Percentiles rank a stretch among this genome's conserved stretches.
Evolutionary conservation across 2,113 vertebrate species (phyloP).

Genomic region (Fulmarus glacialis): DNA sequence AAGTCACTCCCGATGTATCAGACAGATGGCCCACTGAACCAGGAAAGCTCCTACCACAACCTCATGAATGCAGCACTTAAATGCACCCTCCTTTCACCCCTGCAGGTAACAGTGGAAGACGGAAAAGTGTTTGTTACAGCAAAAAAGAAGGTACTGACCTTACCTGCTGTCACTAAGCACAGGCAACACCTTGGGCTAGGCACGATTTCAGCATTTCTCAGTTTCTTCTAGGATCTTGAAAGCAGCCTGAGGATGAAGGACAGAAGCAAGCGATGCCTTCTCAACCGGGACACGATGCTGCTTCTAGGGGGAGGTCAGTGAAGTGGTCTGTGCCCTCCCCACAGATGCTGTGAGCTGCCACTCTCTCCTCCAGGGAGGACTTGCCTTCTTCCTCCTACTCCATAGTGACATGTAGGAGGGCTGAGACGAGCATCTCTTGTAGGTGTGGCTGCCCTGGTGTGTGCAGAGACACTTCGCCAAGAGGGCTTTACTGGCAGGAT

Average conservation of each 20-base stretch:
- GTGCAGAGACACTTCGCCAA: constrained; percentile 88
- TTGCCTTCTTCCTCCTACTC: background rate
- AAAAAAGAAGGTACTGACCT: constrained; percentile 75
- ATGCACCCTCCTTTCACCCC: background rate
- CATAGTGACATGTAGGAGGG: accelerated
- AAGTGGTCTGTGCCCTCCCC: background rate
- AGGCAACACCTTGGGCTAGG: background rate
- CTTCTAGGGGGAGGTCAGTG: constrained; percentile 69
- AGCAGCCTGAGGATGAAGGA: constrained; percentile 73
- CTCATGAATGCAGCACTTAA: background rate
- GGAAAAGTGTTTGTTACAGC: constrained; percentile 81
- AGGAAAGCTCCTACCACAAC: background rate
- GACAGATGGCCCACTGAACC: background rate
- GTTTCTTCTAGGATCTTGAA: constrained; percentile 71
- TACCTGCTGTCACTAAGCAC: background rate
- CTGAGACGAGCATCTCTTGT: background rate
- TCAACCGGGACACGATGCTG: background rate
- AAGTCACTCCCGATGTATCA: background rate
- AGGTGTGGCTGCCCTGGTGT: constrained; percentile 87
- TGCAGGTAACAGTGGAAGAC: constrained; percentile 81
- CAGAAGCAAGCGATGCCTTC: constrained; percentile 60
- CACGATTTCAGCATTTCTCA: background rate
- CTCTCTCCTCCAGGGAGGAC: background rate
- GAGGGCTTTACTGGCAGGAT: constrained; percentile 83
- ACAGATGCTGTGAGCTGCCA: background rate